A percentile compares a stretch with the other conserved stretches of the same genome.
Evolutionary conservation across 2,113 vertebrate species (phyloP).

Genomic region (Prunella fulvescens): DNA sequence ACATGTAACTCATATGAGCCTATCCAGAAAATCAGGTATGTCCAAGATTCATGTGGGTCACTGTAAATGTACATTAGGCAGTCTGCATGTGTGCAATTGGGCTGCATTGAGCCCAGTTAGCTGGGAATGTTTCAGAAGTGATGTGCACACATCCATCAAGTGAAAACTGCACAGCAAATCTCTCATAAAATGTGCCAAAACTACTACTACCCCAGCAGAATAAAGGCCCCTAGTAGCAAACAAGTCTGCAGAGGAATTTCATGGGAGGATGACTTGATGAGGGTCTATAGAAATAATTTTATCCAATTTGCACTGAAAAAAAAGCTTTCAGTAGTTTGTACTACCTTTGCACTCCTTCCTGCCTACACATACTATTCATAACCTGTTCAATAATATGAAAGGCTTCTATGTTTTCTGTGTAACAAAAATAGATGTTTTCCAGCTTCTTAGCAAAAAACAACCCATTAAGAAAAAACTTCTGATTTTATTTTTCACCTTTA

Average conservation of each 20-base stretch:
- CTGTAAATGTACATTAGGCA: background rate
- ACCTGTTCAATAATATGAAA: background rate
- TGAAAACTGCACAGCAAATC: background rate
- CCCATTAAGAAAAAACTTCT: background rate
- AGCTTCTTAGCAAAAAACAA: background rate
- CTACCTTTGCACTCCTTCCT: background rate
- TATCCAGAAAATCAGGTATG: background rate
- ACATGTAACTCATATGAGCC: background rate
- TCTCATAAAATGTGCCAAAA: background rate
- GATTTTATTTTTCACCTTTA: background rate
- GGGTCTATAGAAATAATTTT: background rate
- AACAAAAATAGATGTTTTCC: background rate
- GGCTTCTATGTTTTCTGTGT: background rate
- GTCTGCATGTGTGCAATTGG: background rate
- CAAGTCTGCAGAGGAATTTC: background rate
- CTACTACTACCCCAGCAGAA: background rate
- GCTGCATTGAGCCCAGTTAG: background rate
- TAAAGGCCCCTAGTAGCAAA: background rate
- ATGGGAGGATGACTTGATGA: background rate
- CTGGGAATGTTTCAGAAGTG: background rate
- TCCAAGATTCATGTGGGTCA: background rate
- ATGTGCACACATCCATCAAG: background rate
- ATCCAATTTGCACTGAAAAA: background rate
- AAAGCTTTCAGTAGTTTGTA: background rate
- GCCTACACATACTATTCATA: background rate